A percentile compares a stretch with the other conserved stretches of the same genome.
Conservation (phyloP, 2,797 vertebrate genomes). For the Glossophaga mutica region DNA sequence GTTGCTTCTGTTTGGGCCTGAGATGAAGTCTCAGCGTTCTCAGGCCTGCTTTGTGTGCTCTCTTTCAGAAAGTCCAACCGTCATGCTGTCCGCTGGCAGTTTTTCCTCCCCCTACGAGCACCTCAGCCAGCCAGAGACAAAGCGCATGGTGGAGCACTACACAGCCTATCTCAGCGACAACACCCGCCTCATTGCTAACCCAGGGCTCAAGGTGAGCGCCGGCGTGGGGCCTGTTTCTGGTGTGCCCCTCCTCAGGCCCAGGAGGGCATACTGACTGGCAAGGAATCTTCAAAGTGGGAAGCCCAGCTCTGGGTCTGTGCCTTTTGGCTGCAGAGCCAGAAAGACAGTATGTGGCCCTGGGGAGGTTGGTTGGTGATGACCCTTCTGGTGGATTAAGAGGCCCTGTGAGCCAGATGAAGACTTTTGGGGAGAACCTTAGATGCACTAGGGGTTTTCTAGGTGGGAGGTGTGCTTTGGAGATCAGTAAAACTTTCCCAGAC, state of each 20-base stretch:
- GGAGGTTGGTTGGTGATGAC: background rate
- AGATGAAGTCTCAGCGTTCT: background rate
- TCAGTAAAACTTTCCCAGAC: background rate
- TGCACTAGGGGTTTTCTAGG: background rate
- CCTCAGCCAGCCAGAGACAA: conserved; percentile 97
- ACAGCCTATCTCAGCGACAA: conserved; percentile 99
- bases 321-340: conserved; percentile 40
- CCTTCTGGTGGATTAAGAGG: conserved; percentile 55
- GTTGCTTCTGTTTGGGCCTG: background rate
- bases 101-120: conserved; percentile 99
- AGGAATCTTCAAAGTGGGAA: conserved; percentile 78
- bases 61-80: conserved; percentile 93
- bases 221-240: background rate
- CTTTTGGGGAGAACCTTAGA: background rate
- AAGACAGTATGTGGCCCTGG: background rate
- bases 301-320: background rate
- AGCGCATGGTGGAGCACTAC: conserved; percentile 99
- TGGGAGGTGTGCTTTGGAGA: background rate
- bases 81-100: conserved; percentile 97
- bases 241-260: background rate
- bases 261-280: conserved; percentile 84
- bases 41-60: background rate
- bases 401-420: background rate
- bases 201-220: conserved; percentile 92
- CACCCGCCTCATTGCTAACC: conserved; percentile 98